Conservation (phyloP, 1,140 invertebrate genomes). For the Brachionus sp. region DNA sequence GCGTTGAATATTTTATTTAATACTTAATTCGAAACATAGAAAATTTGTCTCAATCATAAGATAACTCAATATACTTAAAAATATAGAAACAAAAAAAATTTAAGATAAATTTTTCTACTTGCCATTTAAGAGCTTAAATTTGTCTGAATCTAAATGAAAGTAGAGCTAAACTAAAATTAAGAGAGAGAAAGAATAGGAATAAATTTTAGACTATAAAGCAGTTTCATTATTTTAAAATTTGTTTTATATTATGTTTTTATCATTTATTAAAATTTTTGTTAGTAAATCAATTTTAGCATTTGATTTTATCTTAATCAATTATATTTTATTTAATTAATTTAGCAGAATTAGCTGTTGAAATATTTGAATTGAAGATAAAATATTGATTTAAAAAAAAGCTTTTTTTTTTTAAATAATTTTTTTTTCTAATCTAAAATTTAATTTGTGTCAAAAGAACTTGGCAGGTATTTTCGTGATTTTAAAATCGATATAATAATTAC, state of each 20-base stretch:
- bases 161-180: too few species aligned
- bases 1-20: background rate
- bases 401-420: background rate
- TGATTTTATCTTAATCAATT: background rate
- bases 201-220: too few species aligned
- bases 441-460: background rate
- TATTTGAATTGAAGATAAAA: background rate
- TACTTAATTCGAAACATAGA: background rate
- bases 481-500: background rate
- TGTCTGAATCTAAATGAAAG: too few species aligned
- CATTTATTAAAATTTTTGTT: background rate
- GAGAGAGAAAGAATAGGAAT: too few species aligned
- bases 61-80: background rate
- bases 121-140: too few species aligned
- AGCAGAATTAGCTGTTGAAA: background rate
- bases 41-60: background rate
- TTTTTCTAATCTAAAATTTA: background rate
- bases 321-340: background rate
- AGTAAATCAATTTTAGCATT: background rate
- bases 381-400: background rate
- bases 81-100: too few species aligned
- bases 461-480: background rate
- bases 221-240: background rate
- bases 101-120: too few species aligned
- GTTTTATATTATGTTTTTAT: background rate